Percentiles rank a stretch among this genome's conserved stretches.
These are phyloP conservation scores for Gadus chalcogrammus DNA, from an alignment of 2,113 vertebrate species.

Conservation along the genomic window DNA sequence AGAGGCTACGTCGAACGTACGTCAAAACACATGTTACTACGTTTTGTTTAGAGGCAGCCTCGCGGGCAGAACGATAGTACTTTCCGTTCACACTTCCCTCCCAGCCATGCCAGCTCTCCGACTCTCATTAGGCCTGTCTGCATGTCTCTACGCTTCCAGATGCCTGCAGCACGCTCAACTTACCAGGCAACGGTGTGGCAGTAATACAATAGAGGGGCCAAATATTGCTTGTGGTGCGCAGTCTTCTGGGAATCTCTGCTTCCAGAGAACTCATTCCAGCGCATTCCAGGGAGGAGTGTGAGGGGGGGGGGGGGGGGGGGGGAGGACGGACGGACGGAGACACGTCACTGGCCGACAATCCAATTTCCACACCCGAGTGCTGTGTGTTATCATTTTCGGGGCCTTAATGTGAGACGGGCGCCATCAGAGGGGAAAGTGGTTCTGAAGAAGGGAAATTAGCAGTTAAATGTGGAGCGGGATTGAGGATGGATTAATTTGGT, in stretches of 20 bases:
- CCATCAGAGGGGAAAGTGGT: no score
- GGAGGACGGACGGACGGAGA: no score
- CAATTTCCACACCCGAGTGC: no score
- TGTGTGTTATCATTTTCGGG: no score
- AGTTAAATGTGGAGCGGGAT: neutral
- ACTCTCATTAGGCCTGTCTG: conserved; percentile 46
- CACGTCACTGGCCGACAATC: no score
- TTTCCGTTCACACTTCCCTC: conserved; percentile 45
- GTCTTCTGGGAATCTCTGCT: no score
- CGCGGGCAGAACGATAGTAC: conserved; percentile 26
- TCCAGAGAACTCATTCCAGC: conserved; percentile 45
- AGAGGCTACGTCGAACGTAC: conserved; percentile 8
- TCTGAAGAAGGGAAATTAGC: neutral
- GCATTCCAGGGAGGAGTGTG: conserved; percentile 48
- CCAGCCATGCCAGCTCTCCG: conserved; percentile 40
- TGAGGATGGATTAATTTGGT: conserved; percentile 17
- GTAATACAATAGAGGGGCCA: conserved; percentile 55
- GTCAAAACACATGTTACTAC: conserved; percentile 23
- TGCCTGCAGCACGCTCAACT: conserved; percentile 49
- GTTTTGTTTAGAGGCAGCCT: conserved; percentile 32
- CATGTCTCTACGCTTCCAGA: conserved; percentile 45
- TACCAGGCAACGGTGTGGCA: conserved; percentile 55
- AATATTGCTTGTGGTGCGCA: conserved; percentile 49
- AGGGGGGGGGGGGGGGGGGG: no score
- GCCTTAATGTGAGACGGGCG: no score